Base-by-base conservation (phyloP, 2,113 vertebrate genomes). In the Cyphomyrus plagiostoma region DNA sequence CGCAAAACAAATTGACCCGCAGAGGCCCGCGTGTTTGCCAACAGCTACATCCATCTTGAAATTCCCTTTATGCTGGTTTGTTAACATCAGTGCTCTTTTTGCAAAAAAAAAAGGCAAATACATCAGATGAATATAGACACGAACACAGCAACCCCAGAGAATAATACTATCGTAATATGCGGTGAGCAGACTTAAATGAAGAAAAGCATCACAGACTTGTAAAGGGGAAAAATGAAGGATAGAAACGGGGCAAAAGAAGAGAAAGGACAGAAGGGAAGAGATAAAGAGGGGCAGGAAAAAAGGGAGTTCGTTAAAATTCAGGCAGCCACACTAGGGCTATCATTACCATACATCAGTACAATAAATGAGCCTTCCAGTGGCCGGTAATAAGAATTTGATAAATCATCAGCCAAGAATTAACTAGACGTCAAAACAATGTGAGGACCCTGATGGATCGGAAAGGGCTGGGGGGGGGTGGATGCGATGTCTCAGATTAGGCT, bases 321-420 rank as follows among this genome's bases (percentile, higher is more conserved):
- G 96, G 97, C 97, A 96, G 96, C 97, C 97, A 96, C 93, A 96
- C 95, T 93, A 89, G 93, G 96, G 96, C 97, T 97, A 98, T 97
- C 97, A 98, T 99, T 98, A 98, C 96, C 98, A 98, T 98, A 98
- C 97, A 99, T 99, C 98, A 98, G 97, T 97, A 98, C 97, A 98
- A 99, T 97, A 97, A 98, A 99, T 98, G 98, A 97, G 97, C 96
- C 97, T 97, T 98, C 98, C 98, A 98, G 96, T 97, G 95, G 96
- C 95, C 97, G 95, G 97, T 99, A 99, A 99, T 99, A 98, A 98
- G 98, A 98, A 98, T 99, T 99, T 99, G 98, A 99, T 98, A 98
- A 99, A 99, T 99, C 98, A 98, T 97, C 97, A 97, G 97, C 97
- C 96, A 96, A 98, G 98, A 99, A 99, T 99, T 99, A 99, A 99